Evolutionary conservation across 2,113 vertebrate genomes (phyloP), one percentile per base, ranked within the genome.

Genomic region (Pteropus alecto): DNA sequence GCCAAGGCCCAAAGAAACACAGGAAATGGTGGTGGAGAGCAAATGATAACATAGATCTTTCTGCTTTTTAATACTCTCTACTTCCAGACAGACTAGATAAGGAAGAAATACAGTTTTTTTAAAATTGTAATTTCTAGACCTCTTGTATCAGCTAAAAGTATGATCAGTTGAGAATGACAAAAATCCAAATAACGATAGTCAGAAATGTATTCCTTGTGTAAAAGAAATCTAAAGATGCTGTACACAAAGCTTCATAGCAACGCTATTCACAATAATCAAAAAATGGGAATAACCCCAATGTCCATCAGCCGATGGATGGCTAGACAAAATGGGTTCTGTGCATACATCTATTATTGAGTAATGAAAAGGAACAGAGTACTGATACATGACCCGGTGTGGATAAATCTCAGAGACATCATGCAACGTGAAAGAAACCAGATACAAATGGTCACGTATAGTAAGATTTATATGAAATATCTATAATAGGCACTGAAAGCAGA

Each of bases 371-470:
- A 87, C 4, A 54, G 63, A 79, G n/a, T 15, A 48, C n/a, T 46
- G 54, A 61, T 43, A 63, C 1, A 28, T n/a, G 33, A 46, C n/a
- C 16, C 3, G 35, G 73, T 60, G 16, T 35, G 3, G 12, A 41
- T 35, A 22, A 91, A 46, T 76, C 71, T 74, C 5, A 35, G 60
- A 88, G 95, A 88, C 14, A 28, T 73, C 65, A 65, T 5, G 6
- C 22, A 38, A 51, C 86, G 35, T 86, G 48, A 81, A 96, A 96
- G 30, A 90, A 98, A 84, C 5, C 24, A 85, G 26, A 43, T 26
- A 7, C 19, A 91, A 78, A 70, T 58, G 38, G 33, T 51, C 71
- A 85, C 24, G 77, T 65, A 33, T 4, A 88, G 19, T 43, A 92
- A 6, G 7, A 92, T 56, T 70, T 94, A n/a, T 63, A 43, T 78